phyloP scores from a whole-genome alignment of 2,113 vertebrate genomes.

The Pseudolaguvia tuberculata region DNA sequence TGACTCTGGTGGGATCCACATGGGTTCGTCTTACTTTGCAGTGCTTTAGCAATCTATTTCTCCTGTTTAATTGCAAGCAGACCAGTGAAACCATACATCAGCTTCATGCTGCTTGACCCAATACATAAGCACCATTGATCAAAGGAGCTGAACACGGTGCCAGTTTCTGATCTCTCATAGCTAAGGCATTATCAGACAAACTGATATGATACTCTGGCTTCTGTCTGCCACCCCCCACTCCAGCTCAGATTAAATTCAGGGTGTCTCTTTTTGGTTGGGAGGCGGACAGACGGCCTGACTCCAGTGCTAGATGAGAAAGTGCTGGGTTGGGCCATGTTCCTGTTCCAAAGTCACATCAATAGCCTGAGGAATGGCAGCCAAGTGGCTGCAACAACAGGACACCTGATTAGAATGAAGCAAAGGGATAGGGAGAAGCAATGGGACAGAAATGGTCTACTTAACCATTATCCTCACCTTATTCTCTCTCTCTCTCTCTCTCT shows the following conservation, averaged over 20 bases:
- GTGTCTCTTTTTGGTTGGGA: slow-evolving; percentile 59
- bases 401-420: slow-evolving; percentile 62
- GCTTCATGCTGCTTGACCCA: slow-evolving; percentile 70
- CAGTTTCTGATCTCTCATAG: slow-evolving; percentile 73
- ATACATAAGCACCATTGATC: slow-evolving; percentile 80
- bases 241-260: slow-evolving; percentile 65
- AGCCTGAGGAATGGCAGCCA: slow-evolving; percentile 64
- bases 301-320: slow-evolving; percentile 64
- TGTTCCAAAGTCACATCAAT: slow-evolving; percentile 64
- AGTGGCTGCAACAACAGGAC: slow-evolving; percentile 60
- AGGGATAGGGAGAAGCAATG: slow-evolving; percentile 42
- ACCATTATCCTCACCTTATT: slow-evolving; percentile 18
- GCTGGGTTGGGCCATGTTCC: slow-evolving; percentile 50
- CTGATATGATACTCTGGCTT: slow-evolving; percentile 72
- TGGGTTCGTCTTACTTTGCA: slow-evolving; percentile 49
- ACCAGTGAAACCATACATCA: slow-evolving; percentile 71
- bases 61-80: slow-evolving; percentile 54
- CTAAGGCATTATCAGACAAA: slow-evolving; percentile 77
- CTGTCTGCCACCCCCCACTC: slow-evolving; percentile 62
- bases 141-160: slow-evolving; percentile 76
- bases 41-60: slow-evolving; percentile 52
- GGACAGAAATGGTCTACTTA: slow-evolving; percentile 58
- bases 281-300: slow-evolving; percentile 80
- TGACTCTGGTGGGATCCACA: slow-evolving; percentile 45
- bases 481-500: slow-evolving; percentile 30